phyloP scores from a whole-genome alignment of 92 coral and sea anemone species.

The Parazoanthus swiftii region DNA sequence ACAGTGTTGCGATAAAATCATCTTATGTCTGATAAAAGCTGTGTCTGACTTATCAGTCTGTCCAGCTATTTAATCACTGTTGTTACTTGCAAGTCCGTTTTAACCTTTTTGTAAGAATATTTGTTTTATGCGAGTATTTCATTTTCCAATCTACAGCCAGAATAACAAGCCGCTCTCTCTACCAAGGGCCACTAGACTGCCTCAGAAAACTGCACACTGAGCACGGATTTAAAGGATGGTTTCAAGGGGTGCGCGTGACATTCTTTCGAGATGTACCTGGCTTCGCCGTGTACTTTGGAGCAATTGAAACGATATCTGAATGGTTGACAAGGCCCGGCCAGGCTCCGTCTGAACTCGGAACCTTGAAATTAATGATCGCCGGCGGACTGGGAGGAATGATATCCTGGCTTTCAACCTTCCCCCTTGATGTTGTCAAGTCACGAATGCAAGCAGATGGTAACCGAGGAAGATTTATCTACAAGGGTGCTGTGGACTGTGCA shows the following conservation, averaged over 20 bases:
- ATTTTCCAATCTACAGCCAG: conserved; percentile 39
- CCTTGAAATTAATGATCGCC: conserved; percentile 61
- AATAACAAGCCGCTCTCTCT: conserved; percentile 52
- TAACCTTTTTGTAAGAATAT: no score
- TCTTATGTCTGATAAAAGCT: no score
- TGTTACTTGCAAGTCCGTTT: no score
- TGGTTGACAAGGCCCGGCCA: conserved; percentile 46
- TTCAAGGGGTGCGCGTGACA: conserved; percentile 69
- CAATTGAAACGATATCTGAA: conserved; percentile 72
- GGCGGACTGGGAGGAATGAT: conserved; percentile 92
- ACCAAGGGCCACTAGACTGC: conserved; percentile 88
- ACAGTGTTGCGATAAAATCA: no score
- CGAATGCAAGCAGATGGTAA: conserved; percentile 94
- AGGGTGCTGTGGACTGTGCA: conserved; percentile 75
- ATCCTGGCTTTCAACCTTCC: conserved; percentile 87
- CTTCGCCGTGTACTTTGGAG: conserved; percentile 75
- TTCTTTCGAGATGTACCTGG: conserved; percentile 85
- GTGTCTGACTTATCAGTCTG: no score
- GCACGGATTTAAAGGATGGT: conserved; percentile 73
- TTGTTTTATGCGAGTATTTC: no score
- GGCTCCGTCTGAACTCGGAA: conserved; percentile 55
- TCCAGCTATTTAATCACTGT: no score
- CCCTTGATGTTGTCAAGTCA: conserved; percentile 86
- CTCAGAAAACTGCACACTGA: conserved; percentile 69
- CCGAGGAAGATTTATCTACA: conserved; percentile 68